Conservation (phyloP, 2,797 vertebrate genomes). For the Sarcoramphus papa region DNA sequence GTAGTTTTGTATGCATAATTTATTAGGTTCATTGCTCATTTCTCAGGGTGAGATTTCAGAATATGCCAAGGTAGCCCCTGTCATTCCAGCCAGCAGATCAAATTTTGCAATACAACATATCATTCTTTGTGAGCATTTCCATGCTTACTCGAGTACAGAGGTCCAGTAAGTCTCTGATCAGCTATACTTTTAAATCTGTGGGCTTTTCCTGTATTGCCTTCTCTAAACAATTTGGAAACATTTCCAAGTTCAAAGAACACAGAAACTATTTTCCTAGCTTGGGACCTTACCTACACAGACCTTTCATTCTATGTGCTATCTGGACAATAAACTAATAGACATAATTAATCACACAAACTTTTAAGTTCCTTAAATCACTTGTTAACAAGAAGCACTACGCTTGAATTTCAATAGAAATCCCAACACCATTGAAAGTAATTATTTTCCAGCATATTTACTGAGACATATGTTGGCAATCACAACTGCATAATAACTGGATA, state of each 20-base stretch:
- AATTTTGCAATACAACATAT: background rate
- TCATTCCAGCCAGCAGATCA: background rate
- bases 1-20: background rate
- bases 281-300: background rate
- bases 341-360: background rate
- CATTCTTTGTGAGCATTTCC: background rate
- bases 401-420: background rate
- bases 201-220: background rate
- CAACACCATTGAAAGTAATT: background rate
- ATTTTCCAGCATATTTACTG: background rate
- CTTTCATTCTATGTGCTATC: background rate
- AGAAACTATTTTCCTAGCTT: background rate
- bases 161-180: background rate
- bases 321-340: background rate
- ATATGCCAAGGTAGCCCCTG: accelerated
- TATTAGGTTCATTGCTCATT: background rate
- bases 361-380: background rate
- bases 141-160: background rate
- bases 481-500: background rate
- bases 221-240: background rate
- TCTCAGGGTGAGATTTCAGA: background rate
- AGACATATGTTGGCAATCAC: background rate
- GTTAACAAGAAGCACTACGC: background rate
- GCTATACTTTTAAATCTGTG: background rate
- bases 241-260: background rate